Evolutionary conservation across 2,888 invertebrate species (phyloP).

Genomic region (Cantharis rufa): DNA sequence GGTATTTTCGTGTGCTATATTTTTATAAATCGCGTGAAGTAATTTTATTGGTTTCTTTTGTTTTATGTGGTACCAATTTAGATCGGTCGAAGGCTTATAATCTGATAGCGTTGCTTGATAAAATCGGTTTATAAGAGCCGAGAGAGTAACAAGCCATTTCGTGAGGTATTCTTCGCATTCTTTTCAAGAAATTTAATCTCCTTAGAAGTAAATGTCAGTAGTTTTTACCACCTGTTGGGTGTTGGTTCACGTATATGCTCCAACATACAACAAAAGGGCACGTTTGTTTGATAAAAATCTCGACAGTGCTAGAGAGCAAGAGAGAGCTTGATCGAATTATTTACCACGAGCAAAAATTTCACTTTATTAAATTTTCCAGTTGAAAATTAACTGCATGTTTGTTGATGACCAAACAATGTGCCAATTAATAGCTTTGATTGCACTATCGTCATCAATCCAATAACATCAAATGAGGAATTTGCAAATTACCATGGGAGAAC

Average conservation of each 20-base stretch:
- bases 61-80: neutral
- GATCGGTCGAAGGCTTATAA: neutral
- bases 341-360: neutral
- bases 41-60: neutral
- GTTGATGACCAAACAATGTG: neutral
- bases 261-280: neutral
- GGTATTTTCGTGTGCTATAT: neutral
- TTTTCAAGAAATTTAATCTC: conserved; percentile 2
- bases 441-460: conserved; percentile 2
- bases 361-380: neutral
- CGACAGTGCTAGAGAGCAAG: neutral
- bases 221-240: conserved; percentile 3
- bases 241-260: neutral
- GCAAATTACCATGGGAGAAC: conserved; percentile 2
- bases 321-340: neutral
- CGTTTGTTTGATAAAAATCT: neutral
- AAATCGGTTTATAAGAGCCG: neutral
- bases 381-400: neutral
- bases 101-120: neutral
- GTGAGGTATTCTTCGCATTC: neutral
- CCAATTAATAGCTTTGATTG: neutral
- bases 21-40: neutral
- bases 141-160: neutral
- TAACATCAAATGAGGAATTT: conserved; percentile 8
- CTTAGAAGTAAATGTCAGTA: conserved; percentile 1